Conservation (phyloP, 1,140 invertebrate genomes). For the Leguminivora glycinivorella region DNA sequence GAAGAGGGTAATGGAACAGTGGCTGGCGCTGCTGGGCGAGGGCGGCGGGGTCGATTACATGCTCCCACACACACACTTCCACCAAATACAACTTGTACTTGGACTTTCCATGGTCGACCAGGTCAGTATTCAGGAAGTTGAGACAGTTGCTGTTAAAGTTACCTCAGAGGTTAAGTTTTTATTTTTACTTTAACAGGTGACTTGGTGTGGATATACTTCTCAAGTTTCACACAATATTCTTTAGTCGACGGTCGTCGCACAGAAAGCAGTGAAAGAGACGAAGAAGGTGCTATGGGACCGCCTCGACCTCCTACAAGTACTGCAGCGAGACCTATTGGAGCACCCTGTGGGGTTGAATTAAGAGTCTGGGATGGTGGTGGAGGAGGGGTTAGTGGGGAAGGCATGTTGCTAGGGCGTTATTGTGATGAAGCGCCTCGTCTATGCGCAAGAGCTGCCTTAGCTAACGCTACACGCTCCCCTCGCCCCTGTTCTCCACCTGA, state of each 20-base stretch:
- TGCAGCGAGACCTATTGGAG: slow-evolving; percentile 40
- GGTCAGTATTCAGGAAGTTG: slow-evolving; percentile 43
- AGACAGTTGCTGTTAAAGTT: not conserved
- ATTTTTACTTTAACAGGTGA: slow-evolving; percentile 77
- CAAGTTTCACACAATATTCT: slow-evolving; percentile 88
- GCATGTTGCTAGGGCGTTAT: slow-evolving; percentile 80
- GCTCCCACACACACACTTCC: slow-evolving; percentile 91
- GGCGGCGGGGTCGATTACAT: slow-evolving; percentile 81
- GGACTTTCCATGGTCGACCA: slow-evolving; percentile 88
- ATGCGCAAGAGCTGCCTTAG: slow-evolving; percentile 89
- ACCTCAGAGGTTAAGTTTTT: not conserved
- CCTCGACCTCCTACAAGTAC: slow-evolving; percentile 34
- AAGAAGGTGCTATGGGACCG: slow-evolving; percentile 40
- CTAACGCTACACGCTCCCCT: slow-evolving; percentile 86
- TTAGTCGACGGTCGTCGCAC: slow-evolving; percentile 78
- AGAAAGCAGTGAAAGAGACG: slow-evolving; percentile 60
- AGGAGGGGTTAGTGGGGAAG: slow-evolving; percentile 57
- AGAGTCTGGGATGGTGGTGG: slow-evolving; percentile 82
- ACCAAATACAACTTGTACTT: slow-evolving; percentile 91
- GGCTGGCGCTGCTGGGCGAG: slow-evolving; percentile 43
- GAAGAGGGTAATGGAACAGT: slow-evolving; percentile 73
- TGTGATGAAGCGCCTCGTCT: slow-evolving; percentile 88
- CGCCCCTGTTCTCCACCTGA: slow-evolving; percentile 87
- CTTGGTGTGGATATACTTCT: slow-evolving; percentile 92
- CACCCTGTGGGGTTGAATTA: slow-evolving; percentile 80